Evolutionary conservation across 2,888 invertebrate genomes (phyloP), one percentile per base, ranked within the genome.

Genomic region (Nephrocerus scutellatus): DNA sequence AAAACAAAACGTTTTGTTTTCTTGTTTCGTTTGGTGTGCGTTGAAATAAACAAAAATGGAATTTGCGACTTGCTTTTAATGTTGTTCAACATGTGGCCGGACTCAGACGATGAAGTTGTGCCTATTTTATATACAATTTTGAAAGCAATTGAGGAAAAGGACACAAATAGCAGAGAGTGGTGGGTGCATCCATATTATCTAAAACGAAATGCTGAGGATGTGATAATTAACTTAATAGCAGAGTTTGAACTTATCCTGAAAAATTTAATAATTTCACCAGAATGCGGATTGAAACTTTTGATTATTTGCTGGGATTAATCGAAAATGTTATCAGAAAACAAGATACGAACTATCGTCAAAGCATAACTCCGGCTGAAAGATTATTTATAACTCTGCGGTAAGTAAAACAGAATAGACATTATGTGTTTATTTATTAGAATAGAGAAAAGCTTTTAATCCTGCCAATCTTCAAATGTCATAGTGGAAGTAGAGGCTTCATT

Each of bases 71-170:
- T n/a, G n/a, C n/a, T n/a, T n/a, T n/a, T n/a, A n/a, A n/a, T n/a
- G 90, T 92, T 62, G 77, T 92, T 26, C 73, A n/a, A n/a, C n/a
- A 22, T 22, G 23, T 22, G 8, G 8, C n/a, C 23, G 10, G 23
- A 22, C 23, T 22, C 23, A n/a, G 23, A 22, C 23, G 23, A 22
- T 9, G 23, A 22, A 9, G 23, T 22, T 8, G 10, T 22, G 8
- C 23, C 23, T 22, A n/a, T 22, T 8, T 8, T 22, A 9, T 22
- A 9, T 22, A n/a, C 23, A 8, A n/a, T 22, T 22, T 9, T 22
- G 23, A 8, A 22, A 22, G 23, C 23, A 9, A n/a, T 22, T 22
- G 8, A 22, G 23, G n/a, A n/a, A n/a, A 8, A 22, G 8, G 23
- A 22, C n/a, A n/a, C 8, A 22, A 22, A n/a, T n/a, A 22, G 10